Percentiles rank a stretch among this genome's conserved stretches.
Evolutionary conservation across 2,888 invertebrate species (phyloP).

Genomic region (Lasioglossum morio): DNA sequence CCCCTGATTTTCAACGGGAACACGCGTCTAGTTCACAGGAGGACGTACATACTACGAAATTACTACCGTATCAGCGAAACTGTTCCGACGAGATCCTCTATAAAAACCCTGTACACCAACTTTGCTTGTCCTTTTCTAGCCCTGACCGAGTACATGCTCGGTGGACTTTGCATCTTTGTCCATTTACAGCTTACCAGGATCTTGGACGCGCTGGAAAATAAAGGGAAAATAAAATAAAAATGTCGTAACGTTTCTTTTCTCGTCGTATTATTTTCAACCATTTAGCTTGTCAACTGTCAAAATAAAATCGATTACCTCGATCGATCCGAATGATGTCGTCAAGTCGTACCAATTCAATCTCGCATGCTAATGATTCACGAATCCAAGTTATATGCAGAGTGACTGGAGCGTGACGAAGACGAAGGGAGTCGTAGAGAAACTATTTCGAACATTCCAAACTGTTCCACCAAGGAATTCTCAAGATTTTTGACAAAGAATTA

Average conservation of each 20-base stretch:
- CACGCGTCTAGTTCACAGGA: conserved; percentile 59
- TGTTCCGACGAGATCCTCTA: conserved; percentile 39
- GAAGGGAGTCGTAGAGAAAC: background rate
- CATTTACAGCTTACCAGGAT: background rate
- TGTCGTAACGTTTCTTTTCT: background rate
- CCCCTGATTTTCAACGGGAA: conserved; percentile 70
- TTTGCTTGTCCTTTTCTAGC: conserved; percentile 23
- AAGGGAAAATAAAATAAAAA: background rate
- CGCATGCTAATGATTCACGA: background rate
- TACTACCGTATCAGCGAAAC: conserved; percentile 58
- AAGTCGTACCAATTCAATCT: background rate
- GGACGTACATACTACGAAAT: conserved; percentile 66
- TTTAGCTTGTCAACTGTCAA: background rate
- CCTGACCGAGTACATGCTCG: background rate
- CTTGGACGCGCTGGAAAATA: background rate
- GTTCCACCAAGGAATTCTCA: conserved; percentile 7
- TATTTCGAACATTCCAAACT: conserved; percentile 25
- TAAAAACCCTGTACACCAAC: conserved; percentile 32
- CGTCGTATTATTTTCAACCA: too few species aligned
- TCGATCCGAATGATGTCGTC: background rate
- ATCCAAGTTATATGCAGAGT: background rate
- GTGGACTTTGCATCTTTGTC: background rate
- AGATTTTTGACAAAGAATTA: conserved; percentile 7
- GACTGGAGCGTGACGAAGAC: background rate
- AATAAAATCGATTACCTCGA: background rate